Percentiles rank a stretch among this genome's conserved stretches.
phyloP scores from a whole-genome alignment of 2,888 invertebrate genomes.

The Drosophila nr. perissopoda region DNA sequence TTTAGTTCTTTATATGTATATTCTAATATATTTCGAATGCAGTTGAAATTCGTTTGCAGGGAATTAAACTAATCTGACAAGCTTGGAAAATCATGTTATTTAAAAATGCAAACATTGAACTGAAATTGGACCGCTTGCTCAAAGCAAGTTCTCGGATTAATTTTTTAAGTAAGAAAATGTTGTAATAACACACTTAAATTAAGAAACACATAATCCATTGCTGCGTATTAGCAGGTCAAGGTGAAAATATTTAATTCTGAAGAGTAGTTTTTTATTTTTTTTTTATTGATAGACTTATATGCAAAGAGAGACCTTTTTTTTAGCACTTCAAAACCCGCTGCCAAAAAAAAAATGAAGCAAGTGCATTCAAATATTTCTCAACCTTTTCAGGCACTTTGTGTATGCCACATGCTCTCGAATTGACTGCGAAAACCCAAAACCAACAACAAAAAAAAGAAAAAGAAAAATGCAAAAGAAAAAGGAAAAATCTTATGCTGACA shows the following conservation, averaged over 20 bases:
- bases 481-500: constrained; percentile 66
- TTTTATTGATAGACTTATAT: not conserved
- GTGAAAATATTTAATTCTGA: not conserved
- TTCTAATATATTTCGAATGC: not conserved
- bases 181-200: not conserved
- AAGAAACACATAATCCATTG: not conserved
- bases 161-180: not conserved
- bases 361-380: constrained; percentile 30
- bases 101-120: too few relatives aligned
- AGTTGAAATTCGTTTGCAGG: not conserved
- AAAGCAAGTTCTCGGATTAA: not conserved
- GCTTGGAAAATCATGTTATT: not conserved
- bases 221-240: not conserved
- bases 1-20: too few relatives aligned
- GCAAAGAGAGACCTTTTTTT: not conserved
- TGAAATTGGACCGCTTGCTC: too few relatives aligned
- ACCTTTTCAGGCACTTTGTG: constrained; percentile 53
- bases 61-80: not conserved
- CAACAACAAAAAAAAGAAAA: constrained; percentile 19
- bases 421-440: constrained; percentile 41
- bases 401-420: constrained; percentile 54
- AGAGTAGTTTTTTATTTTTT: not conserved
- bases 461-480: constrained; percentile 1
- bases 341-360: not conserved
- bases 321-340: constrained; percentile 1